Base-by-base conservation (phyloP, 64 coral and sea anemone genomes). In the Cladopsammia gracilis region DNA sequence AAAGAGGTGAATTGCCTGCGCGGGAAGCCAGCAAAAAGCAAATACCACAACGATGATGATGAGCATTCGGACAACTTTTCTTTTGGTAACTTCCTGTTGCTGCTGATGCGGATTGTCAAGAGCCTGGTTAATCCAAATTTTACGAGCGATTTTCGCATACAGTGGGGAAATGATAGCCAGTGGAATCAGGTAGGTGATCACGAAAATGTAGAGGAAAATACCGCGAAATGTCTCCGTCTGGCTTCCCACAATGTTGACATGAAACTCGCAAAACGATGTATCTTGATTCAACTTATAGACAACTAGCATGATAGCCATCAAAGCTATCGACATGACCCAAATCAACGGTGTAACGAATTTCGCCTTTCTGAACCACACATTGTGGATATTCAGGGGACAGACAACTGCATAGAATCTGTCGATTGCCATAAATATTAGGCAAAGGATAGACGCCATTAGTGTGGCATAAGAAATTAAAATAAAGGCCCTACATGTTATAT, bases 21-120 rank as follows among this genome's bases (percentile, higher is more conserved):
- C 70, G 13, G 90, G 90, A 67, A 92, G 70, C 90, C 90, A 86
- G 44, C 71, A 92, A 48, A 56, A 7, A 13, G 90, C 82, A 60
- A 92, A 92, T 5, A 83, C 22, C 7, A 70, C 34, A 49, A 86
- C 48, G 12, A 92, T 12, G 16, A 77, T 76, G 23, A 92, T 64
- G 58, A 92, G 90, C 90, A 92, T 92, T 46, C 82, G 59, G 18
- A 92, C 58, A 3, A 92, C 81, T 4, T 42, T 59, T 0, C 70
- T 48, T 73, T 77, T 86, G 11, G 72, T 65, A 5, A 13, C 4
- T 23, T 77, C 34, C 18, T 62, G 58, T 25, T 11, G 18, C 0
- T 64, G 15, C 56, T 46, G 82, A 14, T 78, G 85, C 25, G 12
- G 5, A 34, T 34, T 34, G 0, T 54, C 81, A 12, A 69, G 90